A percentile compares a stretch with the other conserved stretches of the same genome.
These are phyloP conservation scores for Aphelocoma coerulescens DNA, from an alignment of 2,113 vertebrate genomes.

Conservation along the genomic window DNA sequence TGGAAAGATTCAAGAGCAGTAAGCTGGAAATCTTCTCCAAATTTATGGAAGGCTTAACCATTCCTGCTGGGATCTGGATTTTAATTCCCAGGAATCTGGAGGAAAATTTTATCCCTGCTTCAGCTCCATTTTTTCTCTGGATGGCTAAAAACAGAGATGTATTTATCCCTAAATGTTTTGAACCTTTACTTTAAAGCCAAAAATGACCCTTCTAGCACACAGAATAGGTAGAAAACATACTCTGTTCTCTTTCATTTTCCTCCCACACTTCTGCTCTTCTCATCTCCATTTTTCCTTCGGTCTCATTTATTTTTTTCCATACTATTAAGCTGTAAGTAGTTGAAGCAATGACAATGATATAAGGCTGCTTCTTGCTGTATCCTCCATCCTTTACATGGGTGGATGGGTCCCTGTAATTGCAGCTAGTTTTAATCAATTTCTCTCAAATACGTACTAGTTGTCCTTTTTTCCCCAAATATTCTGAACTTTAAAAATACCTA, in stretches of 20 bases:
- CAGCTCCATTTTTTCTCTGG: neutral
- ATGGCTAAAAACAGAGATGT: neutral
- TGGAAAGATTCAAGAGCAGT: neutral
- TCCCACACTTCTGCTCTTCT: conserved; percentile 1
- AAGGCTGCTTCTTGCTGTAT: neutral
- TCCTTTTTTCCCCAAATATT: neutral
- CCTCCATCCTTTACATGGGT: conserved; percentile 11
- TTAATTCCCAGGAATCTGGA: neutral
- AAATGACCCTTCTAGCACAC: neutral
- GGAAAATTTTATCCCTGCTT: neutral
- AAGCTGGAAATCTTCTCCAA: neutral
- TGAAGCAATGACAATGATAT: conserved; percentile 40
- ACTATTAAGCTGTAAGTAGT: conserved; percentile 23
- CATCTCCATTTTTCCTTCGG: neutral
- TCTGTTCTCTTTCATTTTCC: conserved; percentile 7
- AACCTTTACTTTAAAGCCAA: neutral
- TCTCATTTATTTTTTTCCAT: conserved; percentile 22
- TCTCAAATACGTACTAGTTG: neutral
- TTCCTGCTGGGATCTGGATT: neutral
- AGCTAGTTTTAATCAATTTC: conserved; percentile 32
- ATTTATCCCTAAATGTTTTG: neutral
- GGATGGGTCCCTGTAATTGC: conserved; percentile 10
- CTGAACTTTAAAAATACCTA: neutral
- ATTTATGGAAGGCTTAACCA: neutral
- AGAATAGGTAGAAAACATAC: neutral